phyloP scores from a whole-genome alignment of 2,797 vertebrate species.

The Aselliscus stoliczkanus region DNA sequence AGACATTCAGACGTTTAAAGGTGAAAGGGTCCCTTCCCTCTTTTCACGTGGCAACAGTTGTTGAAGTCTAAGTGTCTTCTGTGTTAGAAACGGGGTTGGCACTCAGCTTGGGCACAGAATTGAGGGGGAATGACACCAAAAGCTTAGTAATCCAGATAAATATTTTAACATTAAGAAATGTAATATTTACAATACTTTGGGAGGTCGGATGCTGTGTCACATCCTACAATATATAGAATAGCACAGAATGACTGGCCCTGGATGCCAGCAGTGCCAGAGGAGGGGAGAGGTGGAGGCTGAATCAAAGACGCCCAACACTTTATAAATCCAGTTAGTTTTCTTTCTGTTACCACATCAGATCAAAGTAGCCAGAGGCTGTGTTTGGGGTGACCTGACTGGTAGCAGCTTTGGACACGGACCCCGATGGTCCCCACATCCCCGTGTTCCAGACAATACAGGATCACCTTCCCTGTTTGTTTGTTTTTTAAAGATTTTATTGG shows the following conservation, averaged over 20 bases:
- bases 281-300: fast-evolving
- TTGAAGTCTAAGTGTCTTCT: neutral
- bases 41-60: fast-evolving
- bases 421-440: fast-evolving
- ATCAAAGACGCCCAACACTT: fast-evolving
- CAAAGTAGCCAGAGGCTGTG: fast-evolving
- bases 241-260: neutral
- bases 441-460: neutral
- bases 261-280: fast-evolving
- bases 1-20: no score
- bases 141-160: neutral
- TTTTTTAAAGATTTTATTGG: no score
- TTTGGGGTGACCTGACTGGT: neutral
- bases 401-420: neutral
- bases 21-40: neutral
- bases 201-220: fast-evolving
- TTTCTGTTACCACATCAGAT: neutral
- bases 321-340: fast-evolving
- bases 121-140: fast-evolving
- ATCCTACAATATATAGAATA: neutral
- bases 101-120: neutral
- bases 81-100: neutral
- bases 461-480: no score
- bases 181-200: neutral
- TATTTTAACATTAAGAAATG: neutral